Evolutionary conservation across 2,888 invertebrate genomes (phyloP).

Genomic region (Nymphalis c-album): DNA sequence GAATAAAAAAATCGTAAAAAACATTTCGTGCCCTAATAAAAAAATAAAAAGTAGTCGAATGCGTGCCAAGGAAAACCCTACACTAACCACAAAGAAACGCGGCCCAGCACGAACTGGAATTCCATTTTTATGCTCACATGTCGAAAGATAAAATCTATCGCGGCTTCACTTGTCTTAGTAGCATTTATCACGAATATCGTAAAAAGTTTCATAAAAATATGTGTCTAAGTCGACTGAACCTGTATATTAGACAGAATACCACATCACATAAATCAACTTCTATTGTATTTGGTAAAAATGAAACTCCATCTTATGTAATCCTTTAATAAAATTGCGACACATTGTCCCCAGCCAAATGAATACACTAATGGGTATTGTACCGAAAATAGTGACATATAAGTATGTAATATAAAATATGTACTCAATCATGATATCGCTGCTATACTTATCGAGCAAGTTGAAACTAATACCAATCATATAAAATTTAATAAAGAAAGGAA

Average conservation of each 20-base stretch:
- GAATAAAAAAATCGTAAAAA: constrained; percentile 27
- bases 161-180: constrained; percentile 54
- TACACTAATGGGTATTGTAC: too few relatives aligned
- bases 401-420: too few relatives aligned
- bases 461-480: too few relatives aligned
- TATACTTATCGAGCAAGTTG: too few relatives aligned
- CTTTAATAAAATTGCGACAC: too few relatives aligned
- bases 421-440: too few relatives aligned
- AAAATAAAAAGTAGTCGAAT: constrained; percentile 49
- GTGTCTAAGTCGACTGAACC: neutral
- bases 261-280: neutral
- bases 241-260: neutral
- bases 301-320: neutral
- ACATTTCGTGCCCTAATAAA: constrained; percentile 32
- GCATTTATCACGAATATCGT: constrained; percentile 62
- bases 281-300: neutral
- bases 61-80: constrained; percentile 64
- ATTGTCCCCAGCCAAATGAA: too few relatives aligned
- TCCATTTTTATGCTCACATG: constrained; percentile 65
- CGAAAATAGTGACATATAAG: too few relatives aligned
- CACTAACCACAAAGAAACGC: constrained; percentile 59
- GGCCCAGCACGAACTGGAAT: constrained; percentile 47
- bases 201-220: constrained; percentile 49
- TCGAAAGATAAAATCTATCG: constrained; percentile 58
- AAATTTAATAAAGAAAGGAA: too few relatives aligned